These are phyloP conservation scores for Hydractinia symbiolongicarpus DNA, from an alignment of 30 jellyfish, hydroid and myxozoan genomes.

Conservation along the genomic window DNA sequence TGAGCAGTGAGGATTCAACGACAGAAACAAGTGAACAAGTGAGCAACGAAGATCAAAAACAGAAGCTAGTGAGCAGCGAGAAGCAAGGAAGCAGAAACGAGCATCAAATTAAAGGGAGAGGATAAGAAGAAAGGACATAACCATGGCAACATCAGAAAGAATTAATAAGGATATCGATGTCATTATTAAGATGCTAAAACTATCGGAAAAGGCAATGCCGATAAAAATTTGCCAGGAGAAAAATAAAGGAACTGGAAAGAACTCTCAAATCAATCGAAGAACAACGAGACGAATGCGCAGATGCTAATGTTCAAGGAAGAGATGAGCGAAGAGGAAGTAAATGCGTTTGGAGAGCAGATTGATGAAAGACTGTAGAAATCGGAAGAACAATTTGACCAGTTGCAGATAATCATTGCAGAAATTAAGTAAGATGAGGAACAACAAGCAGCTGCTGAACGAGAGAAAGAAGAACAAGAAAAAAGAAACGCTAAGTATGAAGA, in stretches of 20 bases:
- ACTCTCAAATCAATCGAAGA: slow-evolving; percentile 21
- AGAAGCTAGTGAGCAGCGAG: slow-evolving; percentile 5
- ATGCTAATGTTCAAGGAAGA: slow-evolving; percentile 23
- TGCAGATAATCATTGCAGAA: background rate
- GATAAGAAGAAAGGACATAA: background rate
- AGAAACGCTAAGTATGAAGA: slow-evolving; percentile 9
- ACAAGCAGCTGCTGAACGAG: slow-evolving; percentile 13
- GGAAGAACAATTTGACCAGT: too few relatives aligned
- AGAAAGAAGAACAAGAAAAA: slow-evolving; percentile 3
- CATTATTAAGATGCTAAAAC: slow-evolving; percentile 7
- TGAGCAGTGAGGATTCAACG: background rate
- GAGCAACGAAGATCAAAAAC: too few relatives aligned
- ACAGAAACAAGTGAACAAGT: too few relatives aligned
- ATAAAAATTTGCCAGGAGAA: background rate
- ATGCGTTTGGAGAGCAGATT: too few relatives aligned
- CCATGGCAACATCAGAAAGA: slow-evolving; percentile 8
- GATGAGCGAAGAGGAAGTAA: slow-evolving; percentile 4
- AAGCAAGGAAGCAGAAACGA: background rate
- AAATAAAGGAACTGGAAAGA: slow-evolving; percentile 12
- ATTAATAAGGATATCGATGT: background rate
- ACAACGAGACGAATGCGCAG: slow-evolving; percentile 21
- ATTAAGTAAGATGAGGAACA: background rate
- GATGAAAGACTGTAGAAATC: too few relatives aligned
- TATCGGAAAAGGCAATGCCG: background rate
- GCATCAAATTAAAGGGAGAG: background rate